Conservation (phyloP, 2,888 invertebrate species). For the Drosophila multiciliata region DNA sequence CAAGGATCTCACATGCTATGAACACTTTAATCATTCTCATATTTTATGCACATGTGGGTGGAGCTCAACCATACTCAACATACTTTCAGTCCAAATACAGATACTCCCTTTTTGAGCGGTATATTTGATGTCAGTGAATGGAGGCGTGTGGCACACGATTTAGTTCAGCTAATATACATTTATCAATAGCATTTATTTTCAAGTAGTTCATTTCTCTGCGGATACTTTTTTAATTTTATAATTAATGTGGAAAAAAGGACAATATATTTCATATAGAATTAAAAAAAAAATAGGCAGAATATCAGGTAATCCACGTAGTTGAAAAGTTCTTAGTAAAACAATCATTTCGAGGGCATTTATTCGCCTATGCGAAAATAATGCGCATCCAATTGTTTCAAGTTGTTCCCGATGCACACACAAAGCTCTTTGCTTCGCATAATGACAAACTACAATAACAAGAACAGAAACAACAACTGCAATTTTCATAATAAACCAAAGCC, state of each 20-base stretch:
- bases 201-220: neutral
- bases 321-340: neutral
- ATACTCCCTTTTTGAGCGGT: neutral
- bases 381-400: slow-evolving; percentile 37
- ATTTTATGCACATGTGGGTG: slow-evolving; percentile 65
- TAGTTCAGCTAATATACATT: slow-evolving; percentile 11
- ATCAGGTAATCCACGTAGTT: neutral
- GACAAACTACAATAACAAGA: slow-evolving; percentile 53
- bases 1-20: slow-evolving; percentile 71
- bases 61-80: slow-evolving; percentile 3
- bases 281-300: neutral
- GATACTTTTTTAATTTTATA: neutral
- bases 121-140: slow-evolving; percentile 5
- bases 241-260: neutral
- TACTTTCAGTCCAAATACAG: neutral
- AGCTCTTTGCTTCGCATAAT: slow-evolving; percentile 65
- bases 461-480: slow-evolving; percentile 51
- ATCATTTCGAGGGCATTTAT: neutral
- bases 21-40: slow-evolving; percentile 78
- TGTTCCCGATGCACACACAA: slow-evolving; percentile 54
- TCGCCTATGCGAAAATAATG: neutral
- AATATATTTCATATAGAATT: too few species aligned
- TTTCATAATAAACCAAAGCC: slow-evolving; percentile 73
- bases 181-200: slow-evolving; percentile 2
- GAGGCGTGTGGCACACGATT: slow-evolving; percentile 8